Percentiles rank a stretch among this genome's conserved stretches.
Evolutionary conservation across 2,888 invertebrate genomes (phyloP).

Genomic region (Nasonovia ribisnigri): DNA sequence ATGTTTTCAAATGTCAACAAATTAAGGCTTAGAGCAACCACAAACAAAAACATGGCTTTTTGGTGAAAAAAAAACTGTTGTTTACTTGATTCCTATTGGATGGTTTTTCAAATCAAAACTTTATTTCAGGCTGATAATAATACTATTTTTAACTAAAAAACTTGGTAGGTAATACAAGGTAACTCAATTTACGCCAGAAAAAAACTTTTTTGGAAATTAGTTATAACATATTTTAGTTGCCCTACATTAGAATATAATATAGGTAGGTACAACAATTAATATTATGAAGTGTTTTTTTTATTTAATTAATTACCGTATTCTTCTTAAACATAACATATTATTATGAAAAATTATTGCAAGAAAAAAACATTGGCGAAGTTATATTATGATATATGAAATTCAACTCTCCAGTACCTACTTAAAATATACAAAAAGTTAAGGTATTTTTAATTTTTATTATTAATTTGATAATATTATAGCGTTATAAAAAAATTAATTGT

Average conservation of each 20-base stretch:
- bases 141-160: not conserved
- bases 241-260: not conserved
- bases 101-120: conserved; percentile 3
- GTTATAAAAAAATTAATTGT: not conserved
- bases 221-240: not conserved
- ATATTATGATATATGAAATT: not conserved
- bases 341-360: not conserved
- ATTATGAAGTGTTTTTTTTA: not conserved
- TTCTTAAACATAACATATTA: not conserved
- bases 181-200: not conserved
- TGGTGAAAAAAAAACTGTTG: not conserved
- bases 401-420: not conserved
- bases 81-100: not conserved
- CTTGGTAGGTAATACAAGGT: not conserved
- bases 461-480: not conserved
- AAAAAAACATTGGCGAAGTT: not conserved
- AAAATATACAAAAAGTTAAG: not conserved
- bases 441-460: not conserved
- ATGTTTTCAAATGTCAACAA: conserved; percentile 53
- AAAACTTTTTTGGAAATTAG: not conserved
- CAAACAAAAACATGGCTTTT: conserved; percentile 11
- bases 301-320: not conserved
- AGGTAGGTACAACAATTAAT: not conserved
- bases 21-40: conserved; percentile 19
- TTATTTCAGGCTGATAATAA: not conserved